Evolutionary conservation across 2,888 invertebrate species (phyloP).

Genomic region (Cephonodes hylas): DNA sequence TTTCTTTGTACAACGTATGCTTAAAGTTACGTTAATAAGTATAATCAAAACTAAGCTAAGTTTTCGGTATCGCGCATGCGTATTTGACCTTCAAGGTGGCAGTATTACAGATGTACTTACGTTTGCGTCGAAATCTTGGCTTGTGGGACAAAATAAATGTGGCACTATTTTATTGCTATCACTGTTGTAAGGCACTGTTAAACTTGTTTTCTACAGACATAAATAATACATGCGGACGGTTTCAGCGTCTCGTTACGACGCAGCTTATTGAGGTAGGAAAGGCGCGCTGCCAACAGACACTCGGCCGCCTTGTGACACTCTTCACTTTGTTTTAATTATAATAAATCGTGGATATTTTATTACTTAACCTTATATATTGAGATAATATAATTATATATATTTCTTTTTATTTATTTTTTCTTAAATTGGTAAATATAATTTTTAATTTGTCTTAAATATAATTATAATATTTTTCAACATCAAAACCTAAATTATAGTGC

Average conservation of each 20-base stretch:
- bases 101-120: conserved; percentile 2
- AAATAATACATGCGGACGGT: neutral
- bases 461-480: neutral
- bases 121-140: neutral
- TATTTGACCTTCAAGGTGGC: neutral
- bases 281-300: neutral
- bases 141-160: neutral
- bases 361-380: neutral
- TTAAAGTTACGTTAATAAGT: no score
- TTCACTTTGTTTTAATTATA: neutral
- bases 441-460: no score
- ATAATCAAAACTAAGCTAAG: neutral
- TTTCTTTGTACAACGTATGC: neutral
- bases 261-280: neutral
- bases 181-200: conserved; percentile 45
- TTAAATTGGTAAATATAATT: no score
- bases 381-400: neutral
- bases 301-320: neutral
- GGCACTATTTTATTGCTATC: conserved; percentile 27
- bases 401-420: no score
- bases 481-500: neutral
- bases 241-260: neutral
- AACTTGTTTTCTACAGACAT: conserved; percentile 21
- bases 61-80: neutral
- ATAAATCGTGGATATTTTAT: neutral